A percentile compares a stretch with the other conserved stretches of the same genome.
phyloP scores from a whole-genome alignment of 1,140 invertebrate species.

The Aplysia californica region DNA sequence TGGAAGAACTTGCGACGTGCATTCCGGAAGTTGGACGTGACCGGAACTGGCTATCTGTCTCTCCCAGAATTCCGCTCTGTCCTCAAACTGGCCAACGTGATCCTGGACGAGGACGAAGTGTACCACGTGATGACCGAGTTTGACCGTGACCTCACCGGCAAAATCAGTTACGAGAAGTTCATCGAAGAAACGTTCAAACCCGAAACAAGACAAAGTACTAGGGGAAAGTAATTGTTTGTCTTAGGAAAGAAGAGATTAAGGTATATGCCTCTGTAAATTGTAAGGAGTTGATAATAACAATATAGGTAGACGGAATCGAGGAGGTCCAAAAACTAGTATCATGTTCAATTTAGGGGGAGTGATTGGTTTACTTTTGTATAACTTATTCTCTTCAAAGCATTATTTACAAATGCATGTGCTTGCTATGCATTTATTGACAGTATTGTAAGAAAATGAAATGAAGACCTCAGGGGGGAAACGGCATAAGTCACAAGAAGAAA shows the following conservation, averaged over 20 bases:
- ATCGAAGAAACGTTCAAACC: constrained; percentile 63
- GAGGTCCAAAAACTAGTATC: too few species aligned
- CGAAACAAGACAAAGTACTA: constrained; percentile 44
- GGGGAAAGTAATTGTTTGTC: background rate
- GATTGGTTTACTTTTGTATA: background rate
- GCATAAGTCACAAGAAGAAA: background rate
- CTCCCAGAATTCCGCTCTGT: constrained; percentile 64
- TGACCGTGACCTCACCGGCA: constrained; percentile 62
- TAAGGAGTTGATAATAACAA: background rate
- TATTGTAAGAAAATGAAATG: too few species aligned
- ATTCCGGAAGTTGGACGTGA: constrained; percentile 63
- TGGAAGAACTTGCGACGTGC: constrained; percentile 66
- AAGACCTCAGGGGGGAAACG: too few species aligned
- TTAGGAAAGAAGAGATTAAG: background rate
- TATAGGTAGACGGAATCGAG: too few species aligned
- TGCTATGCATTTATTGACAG: too few species aligned
- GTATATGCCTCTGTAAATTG: background rate
- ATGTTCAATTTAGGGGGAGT: background rate
- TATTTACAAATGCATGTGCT: too few species aligned
- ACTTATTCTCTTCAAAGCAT: too few species aligned
- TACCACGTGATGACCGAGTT: constrained; percentile 64
- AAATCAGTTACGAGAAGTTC: constrained; percentile 64
- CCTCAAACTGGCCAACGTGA: constrained; percentile 63
- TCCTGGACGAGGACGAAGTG: constrained; percentile 64
- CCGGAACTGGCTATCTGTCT: constrained; percentile 58